Percentiles rank a stretch among this genome's conserved stretches.
Evolutionary conservation across 2,888 invertebrate species (phyloP).

Genomic region (Helleia helle): DNA sequence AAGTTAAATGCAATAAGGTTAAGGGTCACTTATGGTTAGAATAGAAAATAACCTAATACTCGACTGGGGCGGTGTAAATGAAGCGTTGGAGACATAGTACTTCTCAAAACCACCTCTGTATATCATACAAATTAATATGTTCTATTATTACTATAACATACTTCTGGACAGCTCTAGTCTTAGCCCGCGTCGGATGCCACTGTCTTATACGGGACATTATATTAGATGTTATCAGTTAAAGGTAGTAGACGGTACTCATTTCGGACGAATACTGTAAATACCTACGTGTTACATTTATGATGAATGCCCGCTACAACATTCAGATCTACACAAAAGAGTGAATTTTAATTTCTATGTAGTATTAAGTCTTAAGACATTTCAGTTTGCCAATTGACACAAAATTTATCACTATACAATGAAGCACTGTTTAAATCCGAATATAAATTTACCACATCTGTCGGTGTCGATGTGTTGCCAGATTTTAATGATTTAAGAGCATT

Average conservation of each 20-base stretch:
- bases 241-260: background rate
- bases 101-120: background rate
- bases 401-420: background rate
- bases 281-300: too few species aligned
- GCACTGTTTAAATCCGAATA: too few species aligned
- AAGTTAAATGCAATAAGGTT: constrained; percentile 53
- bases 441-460: background rate
- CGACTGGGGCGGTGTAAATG: background rate
- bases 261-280: background rate
- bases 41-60: constrained; percentile 4
- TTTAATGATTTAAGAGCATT: too few species aligned
- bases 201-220: background rate
- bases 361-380: background rate
- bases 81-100: background rate
- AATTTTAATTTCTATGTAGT: background rate
- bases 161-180: background rate
- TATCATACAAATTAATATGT: constrained; percentile 8
- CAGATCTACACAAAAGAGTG: too few species aligned
- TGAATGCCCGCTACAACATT: constrained; percentile 1
- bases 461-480: constrained; percentile 1
- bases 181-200: background rate
- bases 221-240: background rate
- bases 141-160: constrained; percentile 11
- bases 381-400: background rate
- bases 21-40: constrained; percentile 21